These are phyloP conservation scores for Drosophila stalkeri DNA, from an alignment of 2,888 invertebrate genomes.

Conservation along the genomic window DNA sequence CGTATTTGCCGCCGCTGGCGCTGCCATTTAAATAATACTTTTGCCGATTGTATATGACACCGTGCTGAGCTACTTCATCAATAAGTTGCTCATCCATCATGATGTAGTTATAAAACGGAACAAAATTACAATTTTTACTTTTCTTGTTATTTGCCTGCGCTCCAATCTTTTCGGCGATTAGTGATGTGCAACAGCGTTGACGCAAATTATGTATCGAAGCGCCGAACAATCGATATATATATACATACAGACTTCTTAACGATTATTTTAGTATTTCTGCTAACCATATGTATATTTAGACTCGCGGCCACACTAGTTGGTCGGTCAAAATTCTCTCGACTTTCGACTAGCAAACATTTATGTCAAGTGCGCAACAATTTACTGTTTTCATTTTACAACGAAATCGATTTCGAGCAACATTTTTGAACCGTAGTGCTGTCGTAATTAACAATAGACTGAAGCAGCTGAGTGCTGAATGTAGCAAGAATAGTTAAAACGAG, in stretches of 20 bases:
- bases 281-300: neutral
- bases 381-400: conserved; percentile 29
- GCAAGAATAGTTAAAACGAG: neutral
- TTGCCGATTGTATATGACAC: conserved; percentile 85
- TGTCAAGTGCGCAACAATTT: conserved; percentile 49
- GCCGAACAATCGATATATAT: conserved; percentile 1
- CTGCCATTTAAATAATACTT: conserved; percentile 84
- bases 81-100: conserved; percentile 85
- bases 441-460: conserved; percentile 1
- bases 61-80: conserved; percentile 84
- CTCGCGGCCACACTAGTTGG: conserved; percentile 3
- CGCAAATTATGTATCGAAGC: conserved; percentile 1
- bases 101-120: conserved; percentile 32
- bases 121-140: conserved; percentile 27
- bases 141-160: conserved; percentile 35
- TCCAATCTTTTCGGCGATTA: conserved; percentile 39
- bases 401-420: conserved; percentile 28
- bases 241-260: neutral
- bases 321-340: conserved; percentile 31
- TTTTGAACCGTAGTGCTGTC: neutral
- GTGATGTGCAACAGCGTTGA: conserved; percentile 21
- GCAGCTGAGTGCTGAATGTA: neutral
- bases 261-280: conserved; percentile 7
- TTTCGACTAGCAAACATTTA: conserved; percentile 34
- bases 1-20: conserved; percentile 80